Conservation (phyloP, 37 sponge, comb jelly and placozoan genomes). For the Halichondria panicea region DNA sequence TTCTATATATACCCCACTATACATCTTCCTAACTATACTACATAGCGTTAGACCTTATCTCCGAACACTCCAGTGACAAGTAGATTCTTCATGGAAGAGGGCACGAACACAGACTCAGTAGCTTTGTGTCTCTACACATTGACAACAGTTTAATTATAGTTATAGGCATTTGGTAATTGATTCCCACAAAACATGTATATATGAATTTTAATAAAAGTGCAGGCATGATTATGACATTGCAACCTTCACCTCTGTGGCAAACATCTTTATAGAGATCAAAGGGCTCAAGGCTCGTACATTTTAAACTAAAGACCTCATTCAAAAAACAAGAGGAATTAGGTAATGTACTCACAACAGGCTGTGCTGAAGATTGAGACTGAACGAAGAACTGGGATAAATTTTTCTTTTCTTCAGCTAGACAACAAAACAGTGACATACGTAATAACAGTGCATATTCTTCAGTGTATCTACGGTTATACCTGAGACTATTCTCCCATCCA, state of each 20-base stretch:
- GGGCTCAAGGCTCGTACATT: background rate
- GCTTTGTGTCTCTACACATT: conserved; percentile 17
- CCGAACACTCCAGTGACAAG: conserved; percentile 60
- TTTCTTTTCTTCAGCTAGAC: conserved; percentile 57
- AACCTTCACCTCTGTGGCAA: background rate
- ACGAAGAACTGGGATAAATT: conserved; percentile 52
- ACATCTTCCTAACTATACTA: no score
- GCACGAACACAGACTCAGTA: conserved; percentile 33
- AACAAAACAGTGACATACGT: background rate
- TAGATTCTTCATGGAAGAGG: conserved; percentile 57
- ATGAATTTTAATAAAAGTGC: background rate
- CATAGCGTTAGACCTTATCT: conserved; percentile 29
- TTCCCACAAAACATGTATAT: background rate
- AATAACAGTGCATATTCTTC: no score
- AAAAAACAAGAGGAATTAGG: background rate
- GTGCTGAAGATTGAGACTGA: conserved; percentile 25
- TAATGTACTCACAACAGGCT: conserved; percentile 53
- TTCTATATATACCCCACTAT: no score
- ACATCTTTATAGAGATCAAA: no score
- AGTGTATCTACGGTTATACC: conserved; percentile 17
- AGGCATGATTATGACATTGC: background rate
- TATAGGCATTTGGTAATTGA: background rate
- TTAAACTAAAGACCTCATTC: background rate
- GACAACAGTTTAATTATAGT: background rate
- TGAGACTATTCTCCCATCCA: conserved; percentile 65